phyloP scores from a whole-genome alignment of 2,888 invertebrate species.

The Sarcophaga subvicina region DNA sequence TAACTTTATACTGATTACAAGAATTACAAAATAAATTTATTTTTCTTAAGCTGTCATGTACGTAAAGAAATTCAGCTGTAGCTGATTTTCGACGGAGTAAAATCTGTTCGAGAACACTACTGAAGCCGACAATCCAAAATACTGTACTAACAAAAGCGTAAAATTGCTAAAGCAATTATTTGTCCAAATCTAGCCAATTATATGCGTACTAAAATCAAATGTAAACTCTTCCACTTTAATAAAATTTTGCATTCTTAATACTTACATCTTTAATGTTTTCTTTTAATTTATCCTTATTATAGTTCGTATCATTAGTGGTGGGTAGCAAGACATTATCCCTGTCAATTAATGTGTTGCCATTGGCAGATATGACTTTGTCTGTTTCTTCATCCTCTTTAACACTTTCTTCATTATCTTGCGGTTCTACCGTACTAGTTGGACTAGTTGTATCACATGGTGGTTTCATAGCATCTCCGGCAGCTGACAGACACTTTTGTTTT shows the following conservation, averaged over 20 bases:
- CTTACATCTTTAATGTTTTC: conserved; percentile 67
- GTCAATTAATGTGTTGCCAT: conserved; percentile 87
- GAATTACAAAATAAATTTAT: too few relatives aligned
- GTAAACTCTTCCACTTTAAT: not conserved
- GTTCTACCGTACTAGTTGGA: conserved; percentile 70
- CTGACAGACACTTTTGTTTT: conserved; percentile 51
- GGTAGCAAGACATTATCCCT: conserved; percentile 90
- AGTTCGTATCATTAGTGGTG: conserved; percentile 60
- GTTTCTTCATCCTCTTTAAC: conserved; percentile 36
- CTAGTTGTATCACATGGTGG: conserved; percentile 82
- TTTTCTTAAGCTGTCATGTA: too few relatives aligned
- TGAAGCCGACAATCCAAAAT: too few relatives aligned
- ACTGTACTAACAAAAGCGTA: too few relatives aligned
- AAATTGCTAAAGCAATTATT: too few relatives aligned
- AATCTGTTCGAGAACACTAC: too few relatives aligned
- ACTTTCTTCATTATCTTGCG: conserved; percentile 6
- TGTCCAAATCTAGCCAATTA: too few relatives aligned
- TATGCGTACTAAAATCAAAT: too few relatives aligned
- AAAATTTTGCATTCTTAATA: not conserved
- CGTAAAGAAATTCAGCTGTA: too few relatives aligned
- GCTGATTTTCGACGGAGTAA: too few relatives aligned
- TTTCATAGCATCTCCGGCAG: conserved; percentile 74
- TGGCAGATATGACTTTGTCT: conserved; percentile 56
- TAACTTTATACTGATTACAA: too few relatives aligned
- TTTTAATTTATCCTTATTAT: conserved; percentile 63